Percentiles rank a stretch among this genome's conserved stretches.
phyloP scores from a whole-genome alignment of 2,797 vertebrate species.

The Hipposideros larvatus region DNA sequence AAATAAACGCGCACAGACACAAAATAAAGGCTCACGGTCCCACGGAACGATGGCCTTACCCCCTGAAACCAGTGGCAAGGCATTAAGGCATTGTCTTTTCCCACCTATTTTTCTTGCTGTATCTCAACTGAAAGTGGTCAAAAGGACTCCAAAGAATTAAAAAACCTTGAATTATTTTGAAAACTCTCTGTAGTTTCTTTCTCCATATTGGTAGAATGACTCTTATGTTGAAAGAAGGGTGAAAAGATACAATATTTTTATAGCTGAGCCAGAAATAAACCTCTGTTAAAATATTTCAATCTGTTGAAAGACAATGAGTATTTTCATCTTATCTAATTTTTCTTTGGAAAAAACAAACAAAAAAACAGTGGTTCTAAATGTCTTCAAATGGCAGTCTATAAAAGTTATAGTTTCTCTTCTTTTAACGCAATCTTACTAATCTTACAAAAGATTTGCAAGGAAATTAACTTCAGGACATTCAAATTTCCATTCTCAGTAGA shows the following conservation, averaged over 20 bases:
- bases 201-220: slow-evolving; percentile 1
- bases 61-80: neutral
- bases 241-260: slow-evolving; percentile 45
- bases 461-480: slow-evolving; percentile 14
- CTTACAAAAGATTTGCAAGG: slow-evolving; percentile 27
- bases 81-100: neutral
- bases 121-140: neutral
- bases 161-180: slow-evolving; percentile 28
- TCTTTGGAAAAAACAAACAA: neutral
- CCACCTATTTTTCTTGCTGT: neutral
- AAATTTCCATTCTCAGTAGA: slow-evolving; percentile 5
- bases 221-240: slow-evolving; percentile 9
- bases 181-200: slow-evolving; percentile 23
- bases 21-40: slow-evolving; percentile 16
- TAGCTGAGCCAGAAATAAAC: slow-evolving; percentile 63
- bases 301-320: slow-evolving; percentile 20
- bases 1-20: neutral
- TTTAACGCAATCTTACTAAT: slow-evolving; percentile 18
- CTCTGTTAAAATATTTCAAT: slow-evolving; percentile 35
- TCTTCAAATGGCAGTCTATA: slow-evolving; percentile 23
- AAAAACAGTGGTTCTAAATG: slow-evolving; percentile 31
- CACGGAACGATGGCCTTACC: neutral
- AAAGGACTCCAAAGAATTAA: slow-evolving; percentile 19
- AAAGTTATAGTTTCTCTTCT: neutral
- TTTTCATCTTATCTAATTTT: slow-evolving; percentile 53